Evolutionary conservation across 2,113 vertebrate genomes (phyloP).

Genomic region (Epinephelus fuscoguttatus): DNA sequence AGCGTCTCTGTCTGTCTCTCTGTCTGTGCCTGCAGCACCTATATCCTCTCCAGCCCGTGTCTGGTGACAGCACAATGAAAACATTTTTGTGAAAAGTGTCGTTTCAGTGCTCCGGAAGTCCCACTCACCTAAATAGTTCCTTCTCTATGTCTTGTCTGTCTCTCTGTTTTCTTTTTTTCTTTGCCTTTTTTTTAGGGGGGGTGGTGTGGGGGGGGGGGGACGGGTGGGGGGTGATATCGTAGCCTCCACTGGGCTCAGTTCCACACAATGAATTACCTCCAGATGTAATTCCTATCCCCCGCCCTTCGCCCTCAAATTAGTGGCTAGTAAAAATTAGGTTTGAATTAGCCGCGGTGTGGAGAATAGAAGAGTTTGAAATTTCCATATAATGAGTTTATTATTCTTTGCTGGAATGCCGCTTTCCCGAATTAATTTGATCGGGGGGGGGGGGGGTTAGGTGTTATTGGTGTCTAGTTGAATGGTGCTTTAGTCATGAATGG

Average conservation of each 20-base stretch:
- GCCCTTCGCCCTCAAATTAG: constrained; percentile 83
- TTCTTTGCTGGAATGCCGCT: constrained; percentile 81
- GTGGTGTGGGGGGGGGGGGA: neutral
- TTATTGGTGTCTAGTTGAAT: constrained; percentile 74
- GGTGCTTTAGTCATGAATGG: constrained; percentile 75
- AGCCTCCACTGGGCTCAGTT: constrained; percentile 80
- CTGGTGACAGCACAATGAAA: constrained; percentile 80
- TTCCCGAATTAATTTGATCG: constrained; percentile 76
- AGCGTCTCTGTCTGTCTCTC: constrained; percentile 49
- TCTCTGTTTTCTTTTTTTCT: constrained; percentile 40
- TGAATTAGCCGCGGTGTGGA: constrained; percentile 82
- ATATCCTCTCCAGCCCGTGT: constrained; percentile 70
- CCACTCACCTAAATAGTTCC: constrained; percentile 73
- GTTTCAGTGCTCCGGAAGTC: constrained; percentile 75
- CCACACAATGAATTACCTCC: constrained; percentile 85
- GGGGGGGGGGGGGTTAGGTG: constrained; percentile 41
- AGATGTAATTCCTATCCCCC: constrained; percentile 84
- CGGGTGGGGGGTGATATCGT: constrained; percentile 34
- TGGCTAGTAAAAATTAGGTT: constrained; percentile 87
- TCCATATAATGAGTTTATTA: constrained; percentile 85
- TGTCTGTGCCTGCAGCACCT: constrained; percentile 64
- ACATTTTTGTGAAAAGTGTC: constrained; percentile 74
- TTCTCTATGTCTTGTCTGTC: constrained; percentile 66
- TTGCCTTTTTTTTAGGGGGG: constrained; percentile 9
- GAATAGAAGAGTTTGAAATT: constrained; percentile 81